These are phyloP conservation scores for Spondyliosoma cantharus DNA, from an alignment of 2,797 vertebrate genomes.

Conservation along the genomic window DNA sequence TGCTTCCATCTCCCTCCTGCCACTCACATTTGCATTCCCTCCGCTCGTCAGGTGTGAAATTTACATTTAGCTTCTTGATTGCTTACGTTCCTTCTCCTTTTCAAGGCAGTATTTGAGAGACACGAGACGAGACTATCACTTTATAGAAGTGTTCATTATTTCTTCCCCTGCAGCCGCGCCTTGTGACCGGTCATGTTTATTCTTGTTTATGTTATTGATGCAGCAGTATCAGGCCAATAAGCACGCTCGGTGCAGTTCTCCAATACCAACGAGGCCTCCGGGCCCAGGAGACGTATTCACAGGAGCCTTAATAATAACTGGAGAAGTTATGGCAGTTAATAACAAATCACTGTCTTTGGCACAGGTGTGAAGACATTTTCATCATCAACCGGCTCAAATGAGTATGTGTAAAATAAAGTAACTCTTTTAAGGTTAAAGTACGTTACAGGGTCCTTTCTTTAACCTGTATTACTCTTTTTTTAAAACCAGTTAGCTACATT, in stretches of 20 bases:
- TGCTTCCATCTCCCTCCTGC: slow-evolving; percentile 16
- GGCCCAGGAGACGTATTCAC: slow-evolving; percentile 20
- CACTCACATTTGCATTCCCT: slow-evolving; percentile 51
- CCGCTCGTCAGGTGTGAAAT: slow-evolving; percentile 62
- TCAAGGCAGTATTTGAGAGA: slow-evolving; percentile 24
- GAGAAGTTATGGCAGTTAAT: slow-evolving; percentile 23
- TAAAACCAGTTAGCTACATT: too few relatives aligned
- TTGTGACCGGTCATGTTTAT: slow-evolving; percentile 21
- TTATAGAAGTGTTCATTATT: slow-evolving; percentile 61
- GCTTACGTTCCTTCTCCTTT: slow-evolving; percentile 27
- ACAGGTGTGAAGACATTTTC: slow-evolving; percentile 10
- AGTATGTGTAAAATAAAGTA: too few relatives aligned
- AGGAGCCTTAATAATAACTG: slow-evolving; percentile 33
- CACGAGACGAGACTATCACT: slow-evolving; percentile 3
- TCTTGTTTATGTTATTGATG: slow-evolving; percentile 42
- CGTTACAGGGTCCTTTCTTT: too few relatives aligned
- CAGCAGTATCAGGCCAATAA: slow-evolving; percentile 14
- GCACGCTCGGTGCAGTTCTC: slow-evolving; percentile 24
- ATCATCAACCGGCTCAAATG: too few relatives aligned
- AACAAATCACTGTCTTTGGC: slow-evolving; percentile 16
- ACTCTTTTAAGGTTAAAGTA: too few relatives aligned
- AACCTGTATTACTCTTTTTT: too few relatives aligned
- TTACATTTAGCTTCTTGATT: slow-evolving; percentile 47
- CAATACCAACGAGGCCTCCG: slow-evolving; percentile 15
- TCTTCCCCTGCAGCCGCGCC: slow-evolving; percentile 45